Base-by-base conservation (phyloP, 2,797 vertebrate species). In the Pseudotriccus pelzelni region DNA sequence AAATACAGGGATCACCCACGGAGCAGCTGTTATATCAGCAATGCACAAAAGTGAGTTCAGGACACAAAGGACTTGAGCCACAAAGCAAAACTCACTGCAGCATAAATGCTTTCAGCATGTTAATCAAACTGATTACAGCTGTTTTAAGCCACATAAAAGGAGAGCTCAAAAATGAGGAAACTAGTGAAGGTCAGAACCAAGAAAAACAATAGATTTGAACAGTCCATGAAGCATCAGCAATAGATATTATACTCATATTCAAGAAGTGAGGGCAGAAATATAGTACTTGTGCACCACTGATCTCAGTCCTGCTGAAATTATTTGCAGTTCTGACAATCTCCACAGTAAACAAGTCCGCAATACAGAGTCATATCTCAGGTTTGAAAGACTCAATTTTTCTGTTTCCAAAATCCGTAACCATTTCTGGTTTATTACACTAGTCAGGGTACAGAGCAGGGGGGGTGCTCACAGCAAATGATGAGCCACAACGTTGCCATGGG, bases 311-410 rank as follows among this genome's bases (percentile, higher is more conserved):
- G 1, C 24, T 73, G 36, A 82, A 62, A 44, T 43, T 78, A 73
- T 36, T 36, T 49, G 30, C 6, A 41, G 30, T 59, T 77, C 55
- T 82, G 50, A 55, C 19, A 32, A 41, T 44, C 63, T 58, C 5
- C 20, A 28, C 0, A 0, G 34, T 25, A 73, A 81, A 12, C 10
- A 41, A 56, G 14, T 30, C 30, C 37, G 70, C 8, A 44, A 25
- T 4, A 49, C 25, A 30, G 0, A 1, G 25, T 10, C 20, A 19
- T 12, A 67, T 7, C 25, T 82, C 28, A 44, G 14, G 23, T 67
- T 70, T 39, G 11, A 85, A 91, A 66, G 7, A 32, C 7, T 34
- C 39, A 1, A 0, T n/a, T 58, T 41, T 83, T 43, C 39, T 36
- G 1, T 47, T 83, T 89, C n/a, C n/a, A 95, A 90, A 93, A 47